phyloP scores from a whole-genome alignment of 1,140 invertebrate species.

The Sogatella furcifera region DNA sequence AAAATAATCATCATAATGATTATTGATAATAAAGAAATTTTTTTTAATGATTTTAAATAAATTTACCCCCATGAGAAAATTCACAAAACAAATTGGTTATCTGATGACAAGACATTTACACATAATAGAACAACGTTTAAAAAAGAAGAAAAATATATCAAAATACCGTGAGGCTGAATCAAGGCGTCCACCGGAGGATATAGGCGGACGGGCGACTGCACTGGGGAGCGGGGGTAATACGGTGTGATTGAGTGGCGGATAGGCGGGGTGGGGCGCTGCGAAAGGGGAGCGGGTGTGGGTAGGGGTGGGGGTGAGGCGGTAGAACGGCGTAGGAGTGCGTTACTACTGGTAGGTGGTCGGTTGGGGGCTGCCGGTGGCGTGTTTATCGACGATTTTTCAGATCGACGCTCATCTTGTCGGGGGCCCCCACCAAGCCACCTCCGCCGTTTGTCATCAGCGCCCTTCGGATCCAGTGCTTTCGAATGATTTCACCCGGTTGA shows the following conservation, averaged over 20 bases:
- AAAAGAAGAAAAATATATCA: too few species aligned
- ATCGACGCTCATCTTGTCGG: not conserved
- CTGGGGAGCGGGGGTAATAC: not conserved
- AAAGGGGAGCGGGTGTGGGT: slow-evolving; percentile 8
- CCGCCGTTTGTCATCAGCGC: not conserved
- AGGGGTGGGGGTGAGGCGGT: not conserved
- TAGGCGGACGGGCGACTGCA: not conserved
- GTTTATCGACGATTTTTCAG: not conserved
- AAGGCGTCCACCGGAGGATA: slow-evolving; percentile 7
- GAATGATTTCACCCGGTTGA: too few species aligned
- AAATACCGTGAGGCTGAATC: not conserved
- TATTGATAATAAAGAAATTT: too few species aligned
- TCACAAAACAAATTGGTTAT: too few species aligned
- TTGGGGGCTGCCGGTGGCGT: not conserved
- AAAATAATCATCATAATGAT: too few species aligned
- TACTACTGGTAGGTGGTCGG: not conserved
- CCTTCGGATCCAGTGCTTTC: too few species aligned
- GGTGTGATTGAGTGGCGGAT: not conserved
- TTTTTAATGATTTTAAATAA: too few species aligned
- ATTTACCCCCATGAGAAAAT: too few species aligned
- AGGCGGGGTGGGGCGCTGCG: not conserved
- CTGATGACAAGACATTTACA: too few species aligned
- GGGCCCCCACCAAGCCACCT: not conserved
- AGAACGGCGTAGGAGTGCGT: not conserved
- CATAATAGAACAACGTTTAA: too few species aligned